Conservation (phyloP, 2,113 vertebrate species). For the Verasper variegatus region DNA sequence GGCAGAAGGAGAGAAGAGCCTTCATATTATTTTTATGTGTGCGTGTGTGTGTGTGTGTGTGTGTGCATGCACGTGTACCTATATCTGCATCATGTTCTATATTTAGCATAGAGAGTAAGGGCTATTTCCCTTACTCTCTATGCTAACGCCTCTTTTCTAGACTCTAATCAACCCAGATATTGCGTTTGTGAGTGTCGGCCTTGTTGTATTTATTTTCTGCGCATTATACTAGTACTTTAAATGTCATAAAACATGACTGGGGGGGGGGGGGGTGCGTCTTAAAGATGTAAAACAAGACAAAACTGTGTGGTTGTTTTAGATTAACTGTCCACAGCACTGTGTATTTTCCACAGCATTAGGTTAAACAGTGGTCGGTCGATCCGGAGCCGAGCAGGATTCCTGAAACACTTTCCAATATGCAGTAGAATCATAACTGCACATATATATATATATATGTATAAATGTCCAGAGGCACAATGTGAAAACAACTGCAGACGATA, state of each 20-base stretch:
- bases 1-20: conserved; percentile 19
- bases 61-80: neutral
- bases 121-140: no score
- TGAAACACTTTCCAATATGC: no score
- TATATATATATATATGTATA: no score
- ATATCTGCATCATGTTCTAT: conserved; percentile 3
- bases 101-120: conserved; percentile 48
- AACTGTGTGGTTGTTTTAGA: neutral
- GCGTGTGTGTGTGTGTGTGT: neutral
- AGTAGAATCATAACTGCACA: no score
- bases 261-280: no score
- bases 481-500: no score
- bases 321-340: neutral
- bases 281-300: neutral
- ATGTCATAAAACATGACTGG: no score
- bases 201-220: no score
- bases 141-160: conserved; percentile 28
- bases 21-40: neutral
- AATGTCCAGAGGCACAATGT: no score
- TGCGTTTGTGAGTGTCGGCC: no score
- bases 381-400: no score
- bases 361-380: neutral
- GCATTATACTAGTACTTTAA: no score
- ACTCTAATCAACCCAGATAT: neutral
- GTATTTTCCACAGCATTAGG: neutral